Conservation (phyloP, 2,113 vertebrate species). For the Phoxinus phoxinus region DNA sequence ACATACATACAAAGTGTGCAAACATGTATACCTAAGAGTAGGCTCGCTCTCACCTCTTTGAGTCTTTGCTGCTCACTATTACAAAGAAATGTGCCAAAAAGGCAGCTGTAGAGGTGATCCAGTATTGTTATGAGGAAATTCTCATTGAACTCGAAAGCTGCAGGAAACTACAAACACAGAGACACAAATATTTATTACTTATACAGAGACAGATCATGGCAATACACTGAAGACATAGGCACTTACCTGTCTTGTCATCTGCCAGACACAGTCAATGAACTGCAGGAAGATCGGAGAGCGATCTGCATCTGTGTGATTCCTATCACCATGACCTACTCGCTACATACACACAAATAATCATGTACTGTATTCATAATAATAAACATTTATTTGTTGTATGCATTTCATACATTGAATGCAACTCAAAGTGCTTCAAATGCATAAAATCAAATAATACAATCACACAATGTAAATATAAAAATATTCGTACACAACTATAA, state of each 20-base stretch:
- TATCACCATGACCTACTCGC: conserved; percentile 95
- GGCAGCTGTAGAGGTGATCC: conserved; percentile 96
- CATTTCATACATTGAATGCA: too few species aligned
- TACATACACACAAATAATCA: conserved; percentile 60
- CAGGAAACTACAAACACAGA: conserved; percentile 85
- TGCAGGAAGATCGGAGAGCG: conserved; percentile 96
- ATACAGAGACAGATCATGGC: background rate
- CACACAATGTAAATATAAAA: too few species aligned
- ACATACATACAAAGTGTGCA: background rate
- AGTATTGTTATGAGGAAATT: conserved; percentile 93
- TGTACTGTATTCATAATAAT: too few species aligned
- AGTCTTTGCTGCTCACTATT: conserved; percentile 93
- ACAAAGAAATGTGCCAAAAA: conserved; percentile 96
- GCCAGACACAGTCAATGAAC: conserved; percentile 98
- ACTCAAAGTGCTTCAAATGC: too few species aligned
- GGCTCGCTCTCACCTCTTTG: conserved; percentile 83
- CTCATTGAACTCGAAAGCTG: conserved; percentile 97
- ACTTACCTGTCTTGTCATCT: conserved; percentile 94
- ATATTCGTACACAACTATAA: too few species aligned
- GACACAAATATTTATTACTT: conserved; percentile 3
- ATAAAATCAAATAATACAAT: too few species aligned
- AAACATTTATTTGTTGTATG: too few species aligned
- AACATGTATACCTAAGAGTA: background rate
- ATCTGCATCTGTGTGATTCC: conserved; percentile 94
- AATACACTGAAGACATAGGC: background rate